Conservation (phyloP, 2,797 vertebrate genomes). For the Anguilla pacifica region DNA sequence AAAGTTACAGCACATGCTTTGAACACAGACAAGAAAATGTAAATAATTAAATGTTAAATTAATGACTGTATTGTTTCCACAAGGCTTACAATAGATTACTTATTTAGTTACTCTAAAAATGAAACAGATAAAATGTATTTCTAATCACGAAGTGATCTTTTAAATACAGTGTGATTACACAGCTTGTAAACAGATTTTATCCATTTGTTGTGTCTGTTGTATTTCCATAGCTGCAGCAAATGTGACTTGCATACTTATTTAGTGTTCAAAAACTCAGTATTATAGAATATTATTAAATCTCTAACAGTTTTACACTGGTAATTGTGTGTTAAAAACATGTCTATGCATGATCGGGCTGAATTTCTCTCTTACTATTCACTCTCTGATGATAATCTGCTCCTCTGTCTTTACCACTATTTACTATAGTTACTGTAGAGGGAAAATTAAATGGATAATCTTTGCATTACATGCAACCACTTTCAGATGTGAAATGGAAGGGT, state of each 20-base stretch:
- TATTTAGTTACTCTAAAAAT: neutral
- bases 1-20: neutral
- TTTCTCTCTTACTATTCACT: conserved; percentile 30
- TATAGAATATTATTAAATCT: conserved; percentile 5
- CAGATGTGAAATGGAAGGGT: conserved; percentile 2
- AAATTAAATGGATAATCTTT: conserved; percentile 27
- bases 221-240: neutral
- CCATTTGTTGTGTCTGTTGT: neutral
- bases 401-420: conserved; percentile 29
- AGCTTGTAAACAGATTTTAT: neutral
- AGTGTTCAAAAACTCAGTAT: conserved; percentile 24
- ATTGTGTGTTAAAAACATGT: conserved; percentile 7
- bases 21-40: too few species aligned
- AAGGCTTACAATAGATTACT: neutral
- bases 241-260: conserved; percentile 25
- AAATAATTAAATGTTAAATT: neutral
- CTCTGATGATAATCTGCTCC: conserved; percentile 29
- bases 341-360: conserved; percentile 18
- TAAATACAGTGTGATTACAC: neutral
- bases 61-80: neutral
- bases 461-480: conserved; percentile 6
- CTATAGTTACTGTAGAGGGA: conserved; percentile 23
- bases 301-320: neutral
- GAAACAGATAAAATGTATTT: neutral
- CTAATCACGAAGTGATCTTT: conserved; percentile 12